These are phyloP conservation scores for Aelia acuminata DNA, from an alignment of 2,888 invertebrate genomes.

Conservation along the genomic window DNA sequence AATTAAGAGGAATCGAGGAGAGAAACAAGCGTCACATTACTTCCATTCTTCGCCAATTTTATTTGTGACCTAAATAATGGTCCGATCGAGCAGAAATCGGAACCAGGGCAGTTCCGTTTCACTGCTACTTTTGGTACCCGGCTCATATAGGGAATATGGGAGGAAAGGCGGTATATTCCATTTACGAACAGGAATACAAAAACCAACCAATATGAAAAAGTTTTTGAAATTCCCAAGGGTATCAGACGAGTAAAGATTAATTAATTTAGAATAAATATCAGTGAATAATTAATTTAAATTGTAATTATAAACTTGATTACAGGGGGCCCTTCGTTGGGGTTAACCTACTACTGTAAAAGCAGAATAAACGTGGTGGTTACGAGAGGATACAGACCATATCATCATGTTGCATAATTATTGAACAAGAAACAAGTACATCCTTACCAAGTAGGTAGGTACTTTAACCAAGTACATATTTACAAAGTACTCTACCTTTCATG, in stretches of 20 bases:
- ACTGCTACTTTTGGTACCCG: background rate
- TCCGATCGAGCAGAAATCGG: background rate
- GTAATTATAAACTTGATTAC: too few relatives aligned
- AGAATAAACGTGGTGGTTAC: too few relatives aligned
- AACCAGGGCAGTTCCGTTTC: background rate
- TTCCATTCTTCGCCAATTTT: background rate
- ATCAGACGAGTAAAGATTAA: background rate
- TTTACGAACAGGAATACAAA: background rate
- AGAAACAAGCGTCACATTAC: background rate
- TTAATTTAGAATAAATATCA: background rate
- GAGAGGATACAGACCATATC: too few relatives aligned
- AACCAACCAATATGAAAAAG: background rate
- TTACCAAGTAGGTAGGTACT: too few relatives aligned
- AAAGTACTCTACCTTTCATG: too few relatives aligned
- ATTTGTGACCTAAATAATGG: conserved; percentile 12
- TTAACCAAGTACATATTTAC: too few relatives aligned
- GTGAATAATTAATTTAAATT: background rate
- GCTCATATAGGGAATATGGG: background rate
- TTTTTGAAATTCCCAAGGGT: background rate
- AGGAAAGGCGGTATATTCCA: background rate
- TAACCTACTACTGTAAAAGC: too few relatives aligned
- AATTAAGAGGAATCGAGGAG: background rate
- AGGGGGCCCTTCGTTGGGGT: too few relatives aligned
- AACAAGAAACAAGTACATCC: too few relatives aligned
- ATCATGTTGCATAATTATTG: too few relatives aligned